Evolutionary conservation across 2,888 invertebrate species (phyloP).

Genomic region (Melieria omissa): DNA sequence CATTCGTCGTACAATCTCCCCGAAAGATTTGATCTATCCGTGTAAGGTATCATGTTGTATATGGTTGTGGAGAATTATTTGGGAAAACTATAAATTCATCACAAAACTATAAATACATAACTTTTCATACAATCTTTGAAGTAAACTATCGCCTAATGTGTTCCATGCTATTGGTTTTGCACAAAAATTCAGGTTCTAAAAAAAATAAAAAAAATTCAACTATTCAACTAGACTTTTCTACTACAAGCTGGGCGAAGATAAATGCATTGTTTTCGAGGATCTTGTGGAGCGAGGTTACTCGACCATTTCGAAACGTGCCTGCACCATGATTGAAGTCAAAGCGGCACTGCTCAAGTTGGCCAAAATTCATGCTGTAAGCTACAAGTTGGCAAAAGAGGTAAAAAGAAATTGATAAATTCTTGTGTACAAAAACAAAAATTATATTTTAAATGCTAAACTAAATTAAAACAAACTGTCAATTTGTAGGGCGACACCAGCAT

Average conservation of each 20-base stretch:
- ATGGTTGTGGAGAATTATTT: too few species aligned
- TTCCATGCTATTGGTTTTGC: neutral
- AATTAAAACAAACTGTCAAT: constrained; percentile 16
- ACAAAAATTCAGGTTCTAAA: neutral
- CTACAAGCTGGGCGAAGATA: constrained; percentile 31
- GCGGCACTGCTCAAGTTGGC: constrained; percentile 46
- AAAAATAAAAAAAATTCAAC: neutral
- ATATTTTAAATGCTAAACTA: neutral
- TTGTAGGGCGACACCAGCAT: constrained; percentile 16
- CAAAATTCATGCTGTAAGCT: constrained; percentile 52
- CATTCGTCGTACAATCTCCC: too few species aligned
- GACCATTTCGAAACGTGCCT: constrained; percentile 37
- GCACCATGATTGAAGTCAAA: constrained; percentile 41
- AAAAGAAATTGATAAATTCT: neutral
- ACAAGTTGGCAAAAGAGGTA: constrained; percentile 44
- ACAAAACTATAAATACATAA: too few species aligned
- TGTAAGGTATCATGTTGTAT: too few species aligned
- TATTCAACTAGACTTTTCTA: constrained; percentile 30
- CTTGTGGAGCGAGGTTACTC: constrained; percentile 29
- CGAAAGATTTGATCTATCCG: too few species aligned
- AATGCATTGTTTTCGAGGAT: constrained; percentile 40
- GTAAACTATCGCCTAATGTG: too few species aligned
- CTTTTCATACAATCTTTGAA: too few species aligned
- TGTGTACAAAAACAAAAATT: neutral
- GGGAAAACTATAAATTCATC: too few species aligned